phyloP scores from a whole-genome alignment of 2,113 vertebrate genomes.

The Myrmecophaga tridactyla region DNA sequence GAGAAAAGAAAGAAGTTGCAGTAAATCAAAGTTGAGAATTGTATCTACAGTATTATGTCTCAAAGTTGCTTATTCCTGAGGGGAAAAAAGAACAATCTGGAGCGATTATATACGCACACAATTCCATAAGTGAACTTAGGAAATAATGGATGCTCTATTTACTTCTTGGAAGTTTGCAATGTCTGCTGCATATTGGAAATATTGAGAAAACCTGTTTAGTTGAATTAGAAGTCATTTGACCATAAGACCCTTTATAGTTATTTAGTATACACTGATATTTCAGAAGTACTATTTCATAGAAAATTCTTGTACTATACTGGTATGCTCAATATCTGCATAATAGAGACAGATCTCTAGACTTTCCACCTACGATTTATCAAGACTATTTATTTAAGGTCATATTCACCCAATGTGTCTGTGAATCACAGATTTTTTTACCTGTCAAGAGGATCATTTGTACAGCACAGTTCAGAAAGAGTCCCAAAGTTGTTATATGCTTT shows the following conservation, averaged over 20 bases:
- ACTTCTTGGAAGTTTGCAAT: not conserved
- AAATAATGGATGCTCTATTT: not conserved
- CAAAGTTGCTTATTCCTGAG: not conserved
- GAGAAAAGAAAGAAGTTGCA: not conserved
- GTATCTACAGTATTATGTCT: not conserved
- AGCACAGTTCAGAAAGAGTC: not conserved
- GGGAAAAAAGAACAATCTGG: not conserved
- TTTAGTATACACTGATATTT: not conserved
- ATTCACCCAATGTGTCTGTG: not conserved
- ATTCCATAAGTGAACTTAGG: not conserved
- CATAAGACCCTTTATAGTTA: not conserved
- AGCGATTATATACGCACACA: not conserved
- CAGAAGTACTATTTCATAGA: not conserved
- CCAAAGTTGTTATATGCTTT: not conserved
- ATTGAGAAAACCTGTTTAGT: not conserved
- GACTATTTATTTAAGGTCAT: not conserved
- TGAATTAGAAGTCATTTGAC: not conserved
- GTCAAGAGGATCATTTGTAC: not conserved
- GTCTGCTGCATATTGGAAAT: not conserved
- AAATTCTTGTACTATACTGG: not conserved
- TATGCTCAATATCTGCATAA: not conserved
- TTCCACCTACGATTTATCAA: not conserved
- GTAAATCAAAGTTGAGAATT: not conserved
- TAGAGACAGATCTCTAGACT: not conserved
- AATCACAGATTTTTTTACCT: not conserved